Evolutionary conservation across 2,113 vertebrate genomes (phyloP).

Genomic region (Nematolebias whitei): DNA sequence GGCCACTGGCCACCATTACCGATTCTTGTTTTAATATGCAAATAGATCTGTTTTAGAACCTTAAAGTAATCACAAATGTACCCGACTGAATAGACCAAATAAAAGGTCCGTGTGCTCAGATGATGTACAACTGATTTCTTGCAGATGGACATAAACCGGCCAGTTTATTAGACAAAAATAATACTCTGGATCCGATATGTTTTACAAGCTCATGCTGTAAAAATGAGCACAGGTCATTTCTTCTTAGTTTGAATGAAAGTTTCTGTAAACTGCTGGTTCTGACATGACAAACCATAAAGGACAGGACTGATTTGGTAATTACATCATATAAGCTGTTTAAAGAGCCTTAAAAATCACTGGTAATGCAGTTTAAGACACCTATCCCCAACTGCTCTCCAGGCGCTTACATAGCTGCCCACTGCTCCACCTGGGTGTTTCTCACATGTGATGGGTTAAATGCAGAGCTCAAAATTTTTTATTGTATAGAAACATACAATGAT

Average conservation of each 20-base stretch:
- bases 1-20: conserved; percentile 71
- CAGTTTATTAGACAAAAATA: conserved; percentile 5
- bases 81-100: conserved; percentile 48
- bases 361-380: too few species aligned
- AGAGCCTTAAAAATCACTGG: too few species aligned
- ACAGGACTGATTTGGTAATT: too few species aligned
- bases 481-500: too few species aligned
- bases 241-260: neutral
- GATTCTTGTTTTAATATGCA: conserved; percentile 77
- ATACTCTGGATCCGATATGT: neutral
- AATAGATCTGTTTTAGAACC: conserved; percentile 63
- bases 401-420: too few species aligned
- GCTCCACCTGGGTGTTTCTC: too few species aligned
- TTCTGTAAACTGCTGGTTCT: neutral
- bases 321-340: too few species aligned
- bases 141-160: conserved; percentile 9
- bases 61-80: conserved; percentile 67
- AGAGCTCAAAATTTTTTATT: too few species aligned
- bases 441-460: too few species aligned
- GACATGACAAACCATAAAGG: neutral
- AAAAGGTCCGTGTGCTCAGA: conserved; percentile 36
- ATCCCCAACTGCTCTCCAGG: too few species aligned
- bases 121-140: conserved; percentile 27
- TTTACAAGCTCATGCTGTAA: neutral
- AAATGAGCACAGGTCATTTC: neutral